Conservation (phyloP, 2,888 invertebrate species). For the Holacanthella duospinosa region DNA sequence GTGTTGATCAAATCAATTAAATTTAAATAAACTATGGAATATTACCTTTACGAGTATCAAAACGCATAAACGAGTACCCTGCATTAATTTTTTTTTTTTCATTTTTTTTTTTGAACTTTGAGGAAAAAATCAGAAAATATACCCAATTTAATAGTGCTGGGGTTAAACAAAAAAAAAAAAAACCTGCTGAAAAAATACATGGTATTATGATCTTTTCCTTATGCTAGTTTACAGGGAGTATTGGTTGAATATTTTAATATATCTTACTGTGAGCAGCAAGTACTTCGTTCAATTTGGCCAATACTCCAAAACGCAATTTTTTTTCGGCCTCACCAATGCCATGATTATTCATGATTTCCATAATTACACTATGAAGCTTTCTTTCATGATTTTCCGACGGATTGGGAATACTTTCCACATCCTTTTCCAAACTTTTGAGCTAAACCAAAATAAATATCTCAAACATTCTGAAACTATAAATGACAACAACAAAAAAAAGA, state of each 20-base stretch:
- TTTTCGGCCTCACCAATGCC: conserved; percentile 39
- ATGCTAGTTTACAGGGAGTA: too few relatives aligned
- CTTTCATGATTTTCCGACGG: background rate
- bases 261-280: conserved; percentile 13
- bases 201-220: too few relatives aligned
- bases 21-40: background rate
- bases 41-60: too few relatives aligned
- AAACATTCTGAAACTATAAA: background rate
- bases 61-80: too few relatives aligned
- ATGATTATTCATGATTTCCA: conserved; percentile 26
- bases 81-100: too few relatives aligned
- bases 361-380: background rate
- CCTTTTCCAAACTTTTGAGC: background rate
- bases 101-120: too few relatives aligned
- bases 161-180: too few relatives aligned
- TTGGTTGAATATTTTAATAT: background rate
- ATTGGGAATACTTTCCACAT: background rate
- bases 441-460: background rate
- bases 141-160: too few relatives aligned
- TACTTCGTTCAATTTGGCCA: conserved; percentile 35
- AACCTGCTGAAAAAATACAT: too few relatives aligned
- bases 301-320: conserved; percentile 36
- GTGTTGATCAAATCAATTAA: too few relatives aligned
- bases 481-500: background rate
- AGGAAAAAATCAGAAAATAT: too few relatives aligned